Evolutionary conservation across 2,888 invertebrate species (phyloP), one percentile per base, ranked within the genome.

Genomic region (Sesia bembeciformis): DNA sequence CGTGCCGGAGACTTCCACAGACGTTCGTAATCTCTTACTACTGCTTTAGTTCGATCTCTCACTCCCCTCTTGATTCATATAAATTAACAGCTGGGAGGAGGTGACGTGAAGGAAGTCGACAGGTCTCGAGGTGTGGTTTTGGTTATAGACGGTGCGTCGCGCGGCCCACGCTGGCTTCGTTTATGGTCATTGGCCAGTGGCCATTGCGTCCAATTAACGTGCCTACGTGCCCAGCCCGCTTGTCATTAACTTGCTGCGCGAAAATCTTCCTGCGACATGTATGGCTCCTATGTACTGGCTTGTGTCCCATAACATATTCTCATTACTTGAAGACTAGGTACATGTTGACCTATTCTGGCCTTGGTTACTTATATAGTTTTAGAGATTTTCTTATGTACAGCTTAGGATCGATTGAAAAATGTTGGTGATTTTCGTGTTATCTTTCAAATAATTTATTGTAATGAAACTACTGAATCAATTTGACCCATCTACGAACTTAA

Each of bases 181-280:
- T 81, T 84, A 85, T 86, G 82, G 87, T 70, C 74, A 77, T 66
- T 75, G 78, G 73, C 68, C 78, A 76, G 77, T 82, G 85, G 81
- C 81, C 85, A 84, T 80, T 81, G 79, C 70, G 81, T 67, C 78
- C 86, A 88, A 88, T 88, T 86, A 87, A 76, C 84, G 77, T 86
- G 86, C 84, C 86, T 85, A 85, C 86, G 76, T 84, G 82, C 74
- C 72, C 82, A 68, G 75, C 85, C 87, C 85, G 84, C 87, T 85
- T 81, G 79, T 80, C 81, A 65, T 66, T 82, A 80, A 75, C 72
- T 72, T 70, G 71, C 72, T 66, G 76, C 72, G 84, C 84, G 75
- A 82, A 83, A 84, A 84, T 82, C 77, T 78, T 78, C 78, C 77
- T 63, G 72, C 69, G 74, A 72, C 75, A 68, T 72, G 69, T 50